Percentiles rank a stretch among this genome's conserved stretches.
These are phyloP conservation scores for Meta bourneti DNA, from an alignment of 2,888 invertebrate genomes.

Conservation along the genomic window DNA sequence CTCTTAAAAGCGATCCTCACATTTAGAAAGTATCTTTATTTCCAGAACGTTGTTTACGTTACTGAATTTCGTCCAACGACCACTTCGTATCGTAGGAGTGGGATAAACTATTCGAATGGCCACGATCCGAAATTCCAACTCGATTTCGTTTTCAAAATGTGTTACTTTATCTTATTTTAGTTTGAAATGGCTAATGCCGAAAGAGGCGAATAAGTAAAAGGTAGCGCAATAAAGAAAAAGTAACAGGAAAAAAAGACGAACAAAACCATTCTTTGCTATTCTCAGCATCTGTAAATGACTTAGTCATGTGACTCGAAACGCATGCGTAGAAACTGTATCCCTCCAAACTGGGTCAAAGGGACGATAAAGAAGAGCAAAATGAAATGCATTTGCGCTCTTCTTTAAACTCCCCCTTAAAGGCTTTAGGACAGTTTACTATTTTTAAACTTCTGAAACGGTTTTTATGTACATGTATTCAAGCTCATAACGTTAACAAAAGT, in stretches of 20 bases:
- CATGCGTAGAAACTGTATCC: slow-evolving; percentile 35
- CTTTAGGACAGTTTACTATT: slow-evolving; percentile 55
- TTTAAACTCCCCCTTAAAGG: slow-evolving; percentile 1
- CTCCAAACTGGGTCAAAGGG: slow-evolving; percentile 64
- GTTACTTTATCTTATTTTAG: slow-evolving; percentile 64
- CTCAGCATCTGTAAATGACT: slow-evolving; percentile 64
- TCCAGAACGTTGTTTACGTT: slow-evolving; percentile 47
- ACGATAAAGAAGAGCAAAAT: slow-evolving; percentile 50
- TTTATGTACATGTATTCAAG: slow-evolving; percentile 47
- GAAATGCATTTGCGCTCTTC: slow-evolving; percentile 45
- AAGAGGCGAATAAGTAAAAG: slow-evolving; percentile 46
- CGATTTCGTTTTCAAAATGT: slow-evolving; percentile 51
- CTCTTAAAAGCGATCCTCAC: slow-evolving; percentile 8
- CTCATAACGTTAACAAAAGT: slow-evolving; percentile 39
- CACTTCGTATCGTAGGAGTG: slow-evolving; percentile 28
- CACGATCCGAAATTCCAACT: slow-evolving; percentile 44
- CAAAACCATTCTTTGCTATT: slow-evolving; percentile 56
- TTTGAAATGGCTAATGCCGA: slow-evolving; percentile 59
- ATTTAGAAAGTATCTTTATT: slow-evolving; percentile 24
- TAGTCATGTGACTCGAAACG: slow-evolving; percentile 32
- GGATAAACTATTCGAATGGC: slow-evolving; percentile 62
- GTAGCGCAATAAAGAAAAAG: slow-evolving; percentile 11
- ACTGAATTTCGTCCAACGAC: slow-evolving; percentile 38
- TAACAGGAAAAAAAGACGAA: slow-evolving; percentile 6
- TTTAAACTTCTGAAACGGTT: slow-evolving; percentile 52